These are phyloP conservation scores for Erythrolamprus reginae DNA, from an alignment of 2,113 vertebrate genomes.

Conservation along the genomic window DNA sequence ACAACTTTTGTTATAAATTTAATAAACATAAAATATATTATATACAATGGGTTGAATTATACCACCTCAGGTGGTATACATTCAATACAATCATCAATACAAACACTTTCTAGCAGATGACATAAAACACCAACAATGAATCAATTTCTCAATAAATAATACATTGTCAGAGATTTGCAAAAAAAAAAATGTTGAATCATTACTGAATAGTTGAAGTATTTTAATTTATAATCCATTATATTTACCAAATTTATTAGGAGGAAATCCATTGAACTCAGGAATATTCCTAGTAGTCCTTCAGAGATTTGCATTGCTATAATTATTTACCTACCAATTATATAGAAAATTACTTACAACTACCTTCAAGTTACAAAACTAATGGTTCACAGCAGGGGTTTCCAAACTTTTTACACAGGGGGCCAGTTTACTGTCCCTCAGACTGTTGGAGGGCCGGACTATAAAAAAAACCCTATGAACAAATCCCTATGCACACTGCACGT, in stretches of 20 bases:
- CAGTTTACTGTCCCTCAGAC: too few relatives aligned
- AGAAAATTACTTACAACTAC: background rate
- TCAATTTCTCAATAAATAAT: background rate
- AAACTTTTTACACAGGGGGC: too few relatives aligned
- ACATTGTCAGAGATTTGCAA: background rate
- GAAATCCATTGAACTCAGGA: background rate
- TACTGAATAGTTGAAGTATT: background rate
- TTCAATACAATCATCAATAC: background rate
- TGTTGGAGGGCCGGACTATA: too few relatives aligned
- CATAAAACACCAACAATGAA: background rate
- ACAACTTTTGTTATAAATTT: background rate
- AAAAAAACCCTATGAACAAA: too few relatives aligned
- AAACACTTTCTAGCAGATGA: background rate
- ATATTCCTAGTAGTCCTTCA: background rate
- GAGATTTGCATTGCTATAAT: background rate
- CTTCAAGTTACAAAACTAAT: background rate
- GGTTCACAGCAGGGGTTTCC: too few relatives aligned
- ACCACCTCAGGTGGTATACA: background rate
- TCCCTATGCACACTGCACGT: too few relatives aligned
- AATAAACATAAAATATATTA: too few relatives aligned
- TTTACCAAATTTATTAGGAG: background rate
- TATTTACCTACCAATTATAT: background rate
- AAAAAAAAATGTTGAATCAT: background rate
- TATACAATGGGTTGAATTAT: background rate
- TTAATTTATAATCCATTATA: background rate